Conservation (phyloP, 2,113 vertebrate genomes). For the Stictonetta naevosa region DNA sequence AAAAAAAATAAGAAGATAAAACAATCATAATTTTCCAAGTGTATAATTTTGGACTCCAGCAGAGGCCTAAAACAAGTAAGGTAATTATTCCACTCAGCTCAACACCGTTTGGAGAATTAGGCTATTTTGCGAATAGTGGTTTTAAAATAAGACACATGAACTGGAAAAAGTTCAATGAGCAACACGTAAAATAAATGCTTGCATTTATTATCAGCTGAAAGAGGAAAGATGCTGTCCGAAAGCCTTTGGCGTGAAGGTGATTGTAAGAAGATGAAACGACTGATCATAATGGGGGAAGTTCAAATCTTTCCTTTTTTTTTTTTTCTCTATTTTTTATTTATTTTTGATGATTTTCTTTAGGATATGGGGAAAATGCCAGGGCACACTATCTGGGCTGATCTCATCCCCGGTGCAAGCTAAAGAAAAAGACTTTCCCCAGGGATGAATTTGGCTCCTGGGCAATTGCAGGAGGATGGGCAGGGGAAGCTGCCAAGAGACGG, state of each 20-base stretch:
- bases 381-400: neutral
- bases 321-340: too few relatives aligned
- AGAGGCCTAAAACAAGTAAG: slow-evolving; percentile 55
- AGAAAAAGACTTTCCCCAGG: neutral
- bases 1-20: slow-evolving; percentile 21
- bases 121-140: slow-evolving; percentile 48
- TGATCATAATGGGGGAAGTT: neutral
- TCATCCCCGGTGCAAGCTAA: neutral
- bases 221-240: neutral
- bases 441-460: neutral
- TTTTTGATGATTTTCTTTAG: neutral
- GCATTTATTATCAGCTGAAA: neutral
- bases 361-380: neutral
- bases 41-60: slow-evolving; percentile 63
- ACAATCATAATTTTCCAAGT: slow-evolving; percentile 68
- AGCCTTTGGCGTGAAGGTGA: neutral
- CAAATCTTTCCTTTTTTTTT: too few relatives aligned
- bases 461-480: neutral
- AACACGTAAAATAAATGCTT: neutral
- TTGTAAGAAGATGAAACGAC: neutral
- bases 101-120: slow-evolving; percentile 55
- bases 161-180: slow-evolving; percentile 55
- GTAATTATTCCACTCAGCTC: slow-evolving; percentile 73
- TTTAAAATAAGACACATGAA: slow-evolving; percentile 61
- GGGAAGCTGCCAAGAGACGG: slow-evolving; percentile 16